phyloP scores from a whole-genome alignment of 1,140 invertebrate genomes.

The Gonioctena quinquepunctata region DNA sequence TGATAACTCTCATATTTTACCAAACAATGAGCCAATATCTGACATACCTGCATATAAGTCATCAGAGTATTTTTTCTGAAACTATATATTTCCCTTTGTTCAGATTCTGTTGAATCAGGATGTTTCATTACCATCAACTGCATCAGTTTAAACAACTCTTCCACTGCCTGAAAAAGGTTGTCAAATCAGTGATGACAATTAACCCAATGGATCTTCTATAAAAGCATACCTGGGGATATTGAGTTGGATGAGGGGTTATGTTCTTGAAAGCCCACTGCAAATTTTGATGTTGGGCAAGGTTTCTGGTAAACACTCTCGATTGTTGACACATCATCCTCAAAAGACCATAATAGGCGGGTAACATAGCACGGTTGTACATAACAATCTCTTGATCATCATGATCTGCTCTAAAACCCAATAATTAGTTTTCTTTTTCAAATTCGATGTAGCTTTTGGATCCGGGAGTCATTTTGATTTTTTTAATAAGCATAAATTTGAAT shows the following conservation, averaged over 20 bases:
- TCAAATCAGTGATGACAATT: no score
- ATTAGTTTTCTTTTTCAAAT: no score
- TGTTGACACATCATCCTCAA: slow-evolving; percentile 87
- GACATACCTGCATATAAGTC: slow-evolving; percentile 72
- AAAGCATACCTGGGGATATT: slow-evolving; percentile 76
- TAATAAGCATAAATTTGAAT: no score
- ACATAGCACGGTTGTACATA: slow-evolving; percentile 88
- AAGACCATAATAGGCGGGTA: slow-evolving; percentile 93
- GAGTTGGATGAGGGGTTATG: slow-evolving; percentile 90
- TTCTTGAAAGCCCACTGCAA: slow-evolving; percentile 96
- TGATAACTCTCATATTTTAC: no score
- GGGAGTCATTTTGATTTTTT: no score
- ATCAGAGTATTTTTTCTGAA: slow-evolving; percentile 83
- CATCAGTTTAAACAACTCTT: slow-evolving; percentile 90
- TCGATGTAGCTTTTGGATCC: no score
- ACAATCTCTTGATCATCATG: slow-evolving; percentile 95
- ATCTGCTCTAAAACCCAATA: slow-evolving; percentile 70
- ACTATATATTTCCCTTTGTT: slow-evolving; percentile 77
- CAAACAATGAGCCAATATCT: no score
- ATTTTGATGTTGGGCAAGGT: slow-evolving; percentile 90
- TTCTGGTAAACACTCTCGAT: slow-evolving; percentile 80
- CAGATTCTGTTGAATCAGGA: slow-evolving; percentile 76
- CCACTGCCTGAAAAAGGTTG: slow-evolving; percentile 80
- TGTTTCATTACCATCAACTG: slow-evolving; percentile 77
- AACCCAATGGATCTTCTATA: neutral